phyloP scores from a whole-genome alignment of 2,888 invertebrate species.

The Nomada goodeniana region DNA sequence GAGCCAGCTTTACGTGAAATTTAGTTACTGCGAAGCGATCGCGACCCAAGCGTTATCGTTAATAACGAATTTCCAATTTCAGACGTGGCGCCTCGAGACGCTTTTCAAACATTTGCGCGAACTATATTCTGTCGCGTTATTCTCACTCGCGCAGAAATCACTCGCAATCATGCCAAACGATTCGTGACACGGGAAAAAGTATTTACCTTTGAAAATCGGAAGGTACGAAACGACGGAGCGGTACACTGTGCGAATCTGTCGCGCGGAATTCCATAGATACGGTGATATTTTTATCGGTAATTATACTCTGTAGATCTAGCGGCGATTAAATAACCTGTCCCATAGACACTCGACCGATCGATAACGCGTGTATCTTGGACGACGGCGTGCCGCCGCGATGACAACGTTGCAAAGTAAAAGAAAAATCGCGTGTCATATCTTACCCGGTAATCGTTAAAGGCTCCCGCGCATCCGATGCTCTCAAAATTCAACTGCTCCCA shows the following conservation, averaged over 20 bases:
- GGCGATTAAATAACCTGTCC: conserved; percentile 12
- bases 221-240: background rate
- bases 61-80: too few relatives aligned
- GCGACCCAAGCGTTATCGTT: background rate
- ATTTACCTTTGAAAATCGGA: conserved; percentile 10
- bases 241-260: background rate
- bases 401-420: conserved; percentile 30
- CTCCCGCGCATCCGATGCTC: conserved; percentile 69
- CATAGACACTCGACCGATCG: conserved; percentile 17
- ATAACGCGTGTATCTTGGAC: conserved; percentile 39
- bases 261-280: conserved; percentile 10
- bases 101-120: too few relatives aligned
- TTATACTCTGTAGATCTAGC: conserved; percentile 29
- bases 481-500: conserved; percentile 67
- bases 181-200: background rate
- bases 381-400: conserved; percentile 14
- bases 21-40: background rate
- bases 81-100: too few relatives aligned
- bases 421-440: conserved; percentile 57
- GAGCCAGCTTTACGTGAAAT: conserved; percentile 4
- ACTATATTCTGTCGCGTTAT: too few relatives aligned
- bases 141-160: background rate
- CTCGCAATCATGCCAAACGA: background rate
- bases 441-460: conserved; percentile 68
- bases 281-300: conserved; percentile 35